A percentile compares a stretch with the other conserved stretches of the same genome.
These are phyloP conservation scores for Sterna hirundo DNA, from an alignment of 2,113 vertebrate species.

Conservation along the genomic window DNA sequence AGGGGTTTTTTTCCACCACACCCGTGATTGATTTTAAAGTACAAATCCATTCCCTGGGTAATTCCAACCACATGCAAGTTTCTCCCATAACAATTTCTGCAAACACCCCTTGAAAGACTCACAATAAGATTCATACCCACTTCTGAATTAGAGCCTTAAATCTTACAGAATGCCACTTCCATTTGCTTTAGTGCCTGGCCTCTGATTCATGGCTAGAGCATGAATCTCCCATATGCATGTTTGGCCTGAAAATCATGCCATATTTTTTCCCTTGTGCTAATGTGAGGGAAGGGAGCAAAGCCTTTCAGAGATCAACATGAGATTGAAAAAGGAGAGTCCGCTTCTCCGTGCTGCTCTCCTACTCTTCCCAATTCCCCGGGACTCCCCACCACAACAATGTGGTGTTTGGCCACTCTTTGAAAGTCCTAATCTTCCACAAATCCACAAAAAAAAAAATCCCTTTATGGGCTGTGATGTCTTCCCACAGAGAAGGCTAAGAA, in stretches of 20 bases:
- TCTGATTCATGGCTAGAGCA: background rate
- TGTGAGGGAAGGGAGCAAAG: background rate
- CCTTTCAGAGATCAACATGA: background rate
- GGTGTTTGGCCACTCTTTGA: background rate
- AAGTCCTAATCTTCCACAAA: background rate
- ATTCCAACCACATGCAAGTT: background rate
- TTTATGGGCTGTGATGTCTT: background rate
- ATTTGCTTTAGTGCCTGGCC: background rate
- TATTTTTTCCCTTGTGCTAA: background rate
- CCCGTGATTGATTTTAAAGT: background rate
- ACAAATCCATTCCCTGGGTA: background rate
- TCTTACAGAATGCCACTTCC: background rate
- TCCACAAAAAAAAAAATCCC: background rate
- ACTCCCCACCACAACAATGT: background rate
- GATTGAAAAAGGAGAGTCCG: background rate
- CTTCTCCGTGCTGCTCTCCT: background rate
- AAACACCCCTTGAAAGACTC: background rate
- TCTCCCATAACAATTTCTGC: background rate
- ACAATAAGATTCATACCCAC: background rate
- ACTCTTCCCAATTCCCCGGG: background rate
- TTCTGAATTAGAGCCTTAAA: background rate
- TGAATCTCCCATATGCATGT: background rate
- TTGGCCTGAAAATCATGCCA: background rate
- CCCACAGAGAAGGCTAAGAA: background rate
- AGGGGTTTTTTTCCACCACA: background rate